Percentiles rank a stretch among this genome's conserved stretches.
Conservation (phyloP, 2,797 vertebrate species). For the Hylomyscus alleni region DNA sequence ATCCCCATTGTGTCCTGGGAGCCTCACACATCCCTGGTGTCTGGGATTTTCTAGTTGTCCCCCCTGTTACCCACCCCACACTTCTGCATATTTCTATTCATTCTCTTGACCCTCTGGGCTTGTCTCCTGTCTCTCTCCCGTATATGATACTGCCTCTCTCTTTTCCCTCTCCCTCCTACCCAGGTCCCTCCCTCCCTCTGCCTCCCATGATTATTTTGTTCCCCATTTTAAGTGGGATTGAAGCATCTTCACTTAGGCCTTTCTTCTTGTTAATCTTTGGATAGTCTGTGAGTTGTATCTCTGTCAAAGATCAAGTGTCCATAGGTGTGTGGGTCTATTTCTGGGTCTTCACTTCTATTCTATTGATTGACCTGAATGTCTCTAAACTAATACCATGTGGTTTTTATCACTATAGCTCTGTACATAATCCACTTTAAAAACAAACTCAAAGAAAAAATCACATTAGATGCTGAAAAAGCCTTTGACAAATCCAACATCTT, state of each 20-base stretch:
- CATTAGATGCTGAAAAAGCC: too few species aligned
- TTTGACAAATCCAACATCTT: too few species aligned
- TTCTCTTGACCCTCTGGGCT: background rate
- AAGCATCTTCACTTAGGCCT: background rate
- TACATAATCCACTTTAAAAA: too few species aligned
- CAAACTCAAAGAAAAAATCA: too few species aligned
- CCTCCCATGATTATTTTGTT: background rate
- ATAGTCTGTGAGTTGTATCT: background rate
- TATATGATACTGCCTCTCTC: background rate
- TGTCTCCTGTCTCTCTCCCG: background rate
- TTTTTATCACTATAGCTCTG: too few species aligned
- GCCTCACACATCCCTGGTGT: background rate
- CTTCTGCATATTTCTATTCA: too few species aligned
- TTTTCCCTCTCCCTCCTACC: background rate
- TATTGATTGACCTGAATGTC: too few species aligned
- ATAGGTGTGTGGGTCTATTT: too few species aligned
- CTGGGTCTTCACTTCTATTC: too few species aligned
- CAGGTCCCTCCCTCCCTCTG: background rate
- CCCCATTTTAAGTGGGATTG: background rate
- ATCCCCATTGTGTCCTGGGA: background rate
- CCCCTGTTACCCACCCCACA: background rate
- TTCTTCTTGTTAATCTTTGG: background rate
- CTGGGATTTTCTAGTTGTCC: background rate
- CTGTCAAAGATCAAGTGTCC: too few species aligned
- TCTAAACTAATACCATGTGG: too few species aligned